Evolutionary conservation across 2,888 invertebrate genomes (phyloP).

Genomic region (Mantis religiosa): DNA sequence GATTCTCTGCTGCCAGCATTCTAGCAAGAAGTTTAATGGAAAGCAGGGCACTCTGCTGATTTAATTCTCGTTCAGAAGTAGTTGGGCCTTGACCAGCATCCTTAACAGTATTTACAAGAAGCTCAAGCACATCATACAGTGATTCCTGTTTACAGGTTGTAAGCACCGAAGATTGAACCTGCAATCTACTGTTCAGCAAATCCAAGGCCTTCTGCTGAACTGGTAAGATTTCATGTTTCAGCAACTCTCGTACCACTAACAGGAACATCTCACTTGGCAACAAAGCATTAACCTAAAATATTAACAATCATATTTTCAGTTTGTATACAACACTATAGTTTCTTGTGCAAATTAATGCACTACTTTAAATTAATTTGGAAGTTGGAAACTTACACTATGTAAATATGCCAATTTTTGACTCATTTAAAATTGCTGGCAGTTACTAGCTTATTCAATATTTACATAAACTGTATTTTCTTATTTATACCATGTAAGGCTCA

Average conservation of each 20-base stretch:
- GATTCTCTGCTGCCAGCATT: slow-evolving; percentile 61
- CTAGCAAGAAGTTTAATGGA: slow-evolving; percentile 79
- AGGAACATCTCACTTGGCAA: slow-evolving; percentile 77
- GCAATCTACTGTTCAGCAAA: slow-evolving; percentile 75
- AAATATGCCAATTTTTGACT: too few relatives aligned
- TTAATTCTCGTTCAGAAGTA: slow-evolving; percentile 51
- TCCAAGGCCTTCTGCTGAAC: slow-evolving; percentile 81
- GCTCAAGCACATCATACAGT: slow-evolving; percentile 28
- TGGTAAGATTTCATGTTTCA: slow-evolving; percentile 64
- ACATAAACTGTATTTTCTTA: too few relatives aligned
- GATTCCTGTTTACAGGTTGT: slow-evolving; percentile 32
- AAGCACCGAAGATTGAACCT: slow-evolving; percentile 61
- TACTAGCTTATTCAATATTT: too few relatives aligned
- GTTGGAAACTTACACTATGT: too few relatives aligned
- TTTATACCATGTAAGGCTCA: too few relatives aligned
- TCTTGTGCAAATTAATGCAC: too few relatives aligned
- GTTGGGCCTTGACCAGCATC: slow-evolving; percentile 46
- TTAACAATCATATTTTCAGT: background rate
- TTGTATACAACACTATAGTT: too few relatives aligned
- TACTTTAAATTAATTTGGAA: too few relatives aligned
- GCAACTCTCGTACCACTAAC: slow-evolving; percentile 67
- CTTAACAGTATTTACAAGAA: slow-evolving; percentile 22
- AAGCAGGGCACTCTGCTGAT: slow-evolving; percentile 78
- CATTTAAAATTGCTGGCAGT: too few relatives aligned
- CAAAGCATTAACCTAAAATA: slow-evolving; percentile 55